phyloP scores from a whole-genome alignment of 1,140 invertebrate species.

The Camponotus floridanus region DNA sequence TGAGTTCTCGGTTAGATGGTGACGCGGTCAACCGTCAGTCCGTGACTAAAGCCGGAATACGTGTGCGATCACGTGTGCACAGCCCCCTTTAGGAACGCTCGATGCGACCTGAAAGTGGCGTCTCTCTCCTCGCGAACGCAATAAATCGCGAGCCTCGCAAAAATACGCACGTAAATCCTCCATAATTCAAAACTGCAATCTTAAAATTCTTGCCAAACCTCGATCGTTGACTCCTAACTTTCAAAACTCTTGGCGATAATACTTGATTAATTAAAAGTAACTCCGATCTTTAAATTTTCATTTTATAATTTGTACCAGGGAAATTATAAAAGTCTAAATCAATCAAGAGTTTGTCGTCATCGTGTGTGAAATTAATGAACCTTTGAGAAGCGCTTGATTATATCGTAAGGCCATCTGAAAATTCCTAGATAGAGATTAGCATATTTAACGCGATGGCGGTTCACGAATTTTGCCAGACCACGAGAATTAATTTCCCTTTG shows the following conservation, averaged over 20 bases:
- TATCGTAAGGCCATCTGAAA: constrained; percentile 25
- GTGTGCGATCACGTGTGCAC: not conserved
- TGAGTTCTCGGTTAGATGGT: constrained; percentile 41
- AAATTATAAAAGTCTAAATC: not conserved
- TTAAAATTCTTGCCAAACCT: not conserved
- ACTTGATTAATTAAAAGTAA: not conserved
- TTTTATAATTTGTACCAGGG: not conserved
- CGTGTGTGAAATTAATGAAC: not conserved
- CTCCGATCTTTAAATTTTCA: not conserved
- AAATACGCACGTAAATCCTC: not conserved
- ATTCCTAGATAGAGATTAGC: constrained; percentile 36
- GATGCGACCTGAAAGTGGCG: not conserved
- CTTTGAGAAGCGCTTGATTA: not conserved
- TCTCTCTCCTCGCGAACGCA: not conserved
- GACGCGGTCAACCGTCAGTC: constrained; percentile 46
- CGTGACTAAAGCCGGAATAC: constrained; percentile 52
- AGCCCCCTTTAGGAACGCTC: constrained; percentile 1
- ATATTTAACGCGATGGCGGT: not conserved
- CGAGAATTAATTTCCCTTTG: constrained; percentile 49
- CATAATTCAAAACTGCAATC: not conserved
- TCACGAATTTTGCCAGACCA: constrained; percentile 33
- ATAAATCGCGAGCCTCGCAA: not conserved
- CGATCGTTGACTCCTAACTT: not conserved
- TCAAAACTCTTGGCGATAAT: not conserved
- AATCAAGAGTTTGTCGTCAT: not conserved